A percentile compares a stretch with the other conserved stretches of the same genome.
phyloP scores from a whole-genome alignment of 2,888 invertebrate species.

The Euplagia quadripunctaria region DNA sequence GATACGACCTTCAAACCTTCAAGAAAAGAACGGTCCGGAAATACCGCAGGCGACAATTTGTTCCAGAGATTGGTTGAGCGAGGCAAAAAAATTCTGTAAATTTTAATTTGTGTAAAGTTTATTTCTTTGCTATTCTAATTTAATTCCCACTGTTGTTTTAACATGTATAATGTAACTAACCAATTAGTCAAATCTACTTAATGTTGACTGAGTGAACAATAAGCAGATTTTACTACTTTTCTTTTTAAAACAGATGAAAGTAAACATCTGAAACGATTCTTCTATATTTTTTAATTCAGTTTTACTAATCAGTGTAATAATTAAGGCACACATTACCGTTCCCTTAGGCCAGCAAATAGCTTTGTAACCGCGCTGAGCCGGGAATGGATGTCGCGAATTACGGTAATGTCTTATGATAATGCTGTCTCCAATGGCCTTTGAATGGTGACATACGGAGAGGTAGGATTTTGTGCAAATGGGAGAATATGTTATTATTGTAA shows the following conservation, averaged over 20 bases:
- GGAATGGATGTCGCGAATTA: conserved; percentile 71
- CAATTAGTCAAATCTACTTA: too few species aligned
- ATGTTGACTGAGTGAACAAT: neutral
- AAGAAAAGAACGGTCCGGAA: too few species aligned
- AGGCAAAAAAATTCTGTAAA: too few species aligned
- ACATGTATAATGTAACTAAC: neutral
- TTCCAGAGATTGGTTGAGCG: too few species aligned
- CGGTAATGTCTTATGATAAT: conserved; percentile 77
- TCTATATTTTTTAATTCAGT: conserved; percentile 27
- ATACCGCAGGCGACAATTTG: too few species aligned
- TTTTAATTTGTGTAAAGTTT: too few species aligned
- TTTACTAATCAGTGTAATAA: conserved; percentile 60
- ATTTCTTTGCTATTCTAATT: too few species aligned
- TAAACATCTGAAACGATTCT: neutral
- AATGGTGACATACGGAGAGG: conserved; percentile 51
- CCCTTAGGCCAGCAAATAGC: conserved; percentile 62
- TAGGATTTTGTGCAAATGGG: conserved; percentile 27
- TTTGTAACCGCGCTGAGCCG: conserved; percentile 53
- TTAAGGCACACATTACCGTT: conserved; percentile 58
- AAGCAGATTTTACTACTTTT: conserved; percentile 1
- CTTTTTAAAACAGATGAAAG: neutral
- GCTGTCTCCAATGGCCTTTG: conserved; percentile 60
- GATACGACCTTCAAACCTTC: too few species aligned
- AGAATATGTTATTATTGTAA: neutral
- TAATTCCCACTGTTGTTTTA: neutral